Evolutionary conservation across 2,113 vertebrate species (phyloP).

Genomic region (Macquaria australasica): DNA sequence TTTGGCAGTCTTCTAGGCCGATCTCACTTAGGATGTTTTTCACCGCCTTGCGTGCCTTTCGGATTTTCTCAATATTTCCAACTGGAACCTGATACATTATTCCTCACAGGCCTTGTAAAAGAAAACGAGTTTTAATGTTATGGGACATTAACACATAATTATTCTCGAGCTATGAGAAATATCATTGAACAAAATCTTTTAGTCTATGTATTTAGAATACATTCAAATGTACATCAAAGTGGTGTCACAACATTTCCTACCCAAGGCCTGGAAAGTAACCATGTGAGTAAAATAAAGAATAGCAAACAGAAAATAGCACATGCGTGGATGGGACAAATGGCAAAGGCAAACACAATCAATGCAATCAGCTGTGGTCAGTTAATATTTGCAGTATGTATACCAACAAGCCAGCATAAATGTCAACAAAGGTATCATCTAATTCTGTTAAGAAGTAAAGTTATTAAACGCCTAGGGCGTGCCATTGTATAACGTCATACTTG

Average conservation of each 20-base stretch:
- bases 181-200: neutral
- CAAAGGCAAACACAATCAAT: neutral
- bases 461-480: neutral
- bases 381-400: neutral
- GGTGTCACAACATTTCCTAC: neutral
- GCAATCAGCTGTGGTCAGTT: neutral
- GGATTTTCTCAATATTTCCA: conserved; percentile 82
- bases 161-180: neutral
- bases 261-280: neutral
- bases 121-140: neutral
- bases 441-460: neutral
- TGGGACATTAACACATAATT: neutral
- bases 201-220: neutral
- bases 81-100: conserved; percentile 85
- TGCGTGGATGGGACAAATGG: neutral
- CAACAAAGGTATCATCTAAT: neutral
- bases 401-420: neutral
- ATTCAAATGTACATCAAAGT: neutral
- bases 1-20: conserved; percentile 82
- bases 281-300: neutral
- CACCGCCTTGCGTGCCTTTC: conserved; percentile 82
- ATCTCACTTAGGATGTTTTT: conserved; percentile 82
- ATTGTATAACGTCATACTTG: neutral
- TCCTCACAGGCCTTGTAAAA: conserved; percentile 27
- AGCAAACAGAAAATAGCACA: neutral